Conservation (phyloP, 2,797 vertebrate species). For the Crenuchus spilurus region DNA sequence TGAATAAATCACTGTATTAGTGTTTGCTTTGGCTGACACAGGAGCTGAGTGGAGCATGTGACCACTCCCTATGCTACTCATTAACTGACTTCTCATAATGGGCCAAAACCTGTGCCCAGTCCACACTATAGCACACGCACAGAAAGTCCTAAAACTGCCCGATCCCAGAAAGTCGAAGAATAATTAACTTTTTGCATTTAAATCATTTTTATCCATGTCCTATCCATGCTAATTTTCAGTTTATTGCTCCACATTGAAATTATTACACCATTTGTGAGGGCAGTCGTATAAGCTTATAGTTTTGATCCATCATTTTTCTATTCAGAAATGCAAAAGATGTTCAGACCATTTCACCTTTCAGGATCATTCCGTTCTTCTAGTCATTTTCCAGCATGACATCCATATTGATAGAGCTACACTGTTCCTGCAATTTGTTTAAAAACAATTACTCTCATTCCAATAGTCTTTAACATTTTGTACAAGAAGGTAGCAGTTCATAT, state of each 20-base stretch:
- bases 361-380: neutral
- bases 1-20: constrained; percentile 78
- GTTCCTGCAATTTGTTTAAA: neutral
- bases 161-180: neutral
- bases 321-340: neutral
- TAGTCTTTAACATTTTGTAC: too few species aligned
- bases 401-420: constrained; percentile 7
- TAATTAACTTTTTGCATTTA: neutral
- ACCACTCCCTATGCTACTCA: constrained; percentile 33
- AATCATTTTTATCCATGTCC: neutral
- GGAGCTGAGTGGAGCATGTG: constrained; percentile 62
- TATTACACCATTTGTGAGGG: neutral
- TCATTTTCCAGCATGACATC: constrained; percentile 1
- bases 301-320: neutral
- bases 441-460: too few species aligned
- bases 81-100: constrained; percentile 39
- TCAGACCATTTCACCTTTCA: constrained; percentile 9
- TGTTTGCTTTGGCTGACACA: constrained; percentile 68
- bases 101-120: constrained; percentile 30
- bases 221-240: neutral
- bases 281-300: neutral
- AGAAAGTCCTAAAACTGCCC: neutral
- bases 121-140: neutral
- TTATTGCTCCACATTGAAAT: neutral
- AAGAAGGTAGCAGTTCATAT: too few species aligned